Conservation (phyloP, 2,888 invertebrate genomes). For the Acleris cristana region DNA sequence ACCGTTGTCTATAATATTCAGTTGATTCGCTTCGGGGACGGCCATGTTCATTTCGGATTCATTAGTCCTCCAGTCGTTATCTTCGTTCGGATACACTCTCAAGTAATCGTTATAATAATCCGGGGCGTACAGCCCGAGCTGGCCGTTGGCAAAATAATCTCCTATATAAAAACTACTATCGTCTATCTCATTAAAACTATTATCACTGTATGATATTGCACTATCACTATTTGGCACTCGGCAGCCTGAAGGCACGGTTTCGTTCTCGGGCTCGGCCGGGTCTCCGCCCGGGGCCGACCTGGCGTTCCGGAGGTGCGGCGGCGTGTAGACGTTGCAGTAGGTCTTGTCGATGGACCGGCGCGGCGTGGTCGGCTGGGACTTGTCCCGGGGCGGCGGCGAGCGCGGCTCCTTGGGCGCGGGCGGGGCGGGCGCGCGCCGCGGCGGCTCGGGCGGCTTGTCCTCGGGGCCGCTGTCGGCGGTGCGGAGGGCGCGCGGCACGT, state of each 20-base stretch:
- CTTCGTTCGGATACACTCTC: conserved; percentile 47
- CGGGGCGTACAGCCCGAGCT: conserved; percentile 74
- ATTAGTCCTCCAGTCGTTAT: conserved; percentile 64
- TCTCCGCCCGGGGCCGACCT: conserved; percentile 66
- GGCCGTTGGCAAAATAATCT: conserved; percentile 79
- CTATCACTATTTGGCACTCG: conserved; percentile 82
- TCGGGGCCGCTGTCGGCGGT: conserved; percentile 55
- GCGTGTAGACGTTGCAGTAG: conserved; percentile 80
- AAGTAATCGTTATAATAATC: conserved; percentile 67
- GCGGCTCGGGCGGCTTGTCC: conserved; percentile 54
- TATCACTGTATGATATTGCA: conserved; percentile 79
- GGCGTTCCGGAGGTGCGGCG: conserved; percentile 75
- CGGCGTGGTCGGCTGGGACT: conserved; percentile 68
- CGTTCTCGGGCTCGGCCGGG: conserved; percentile 61
- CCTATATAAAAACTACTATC: conserved; percentile 79
- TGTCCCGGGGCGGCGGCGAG: conserved; percentile 68
- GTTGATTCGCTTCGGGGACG: conserved; percentile 65
- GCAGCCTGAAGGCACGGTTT: conserved; percentile 73
- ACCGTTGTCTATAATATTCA: conserved; percentile 78
- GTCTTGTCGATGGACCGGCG: conserved; percentile 70
- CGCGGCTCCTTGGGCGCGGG: conserved; percentile 65
- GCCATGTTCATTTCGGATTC: conserved; percentile 72
- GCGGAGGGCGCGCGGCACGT: conserved; percentile 89
- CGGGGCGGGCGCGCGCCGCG: conserved; percentile 55
- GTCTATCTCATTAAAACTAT: conserved; percentile 72